Percentiles rank a stretch among this genome's conserved stretches.
Evolutionary conservation across 1,140 invertebrate genomes (phyloP).

Genomic region (Ladona fulva): DNA sequence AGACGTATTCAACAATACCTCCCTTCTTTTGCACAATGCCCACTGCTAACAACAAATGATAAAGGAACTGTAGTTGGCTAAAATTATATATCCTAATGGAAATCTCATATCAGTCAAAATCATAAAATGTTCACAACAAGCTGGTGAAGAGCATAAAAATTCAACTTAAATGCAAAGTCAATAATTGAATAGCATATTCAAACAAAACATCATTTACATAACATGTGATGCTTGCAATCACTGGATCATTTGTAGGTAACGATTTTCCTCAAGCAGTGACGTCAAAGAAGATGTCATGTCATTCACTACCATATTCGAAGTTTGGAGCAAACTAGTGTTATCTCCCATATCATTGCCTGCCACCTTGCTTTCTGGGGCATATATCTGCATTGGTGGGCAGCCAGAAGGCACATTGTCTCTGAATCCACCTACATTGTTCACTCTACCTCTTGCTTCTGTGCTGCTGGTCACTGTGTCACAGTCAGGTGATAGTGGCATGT

Average conservation of each 20-base stretch:
- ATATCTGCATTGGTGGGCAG: conserved; percentile 18
- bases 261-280: conserved; percentile 84
- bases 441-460: conserved; percentile 46
- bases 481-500: conserved; percentile 15
- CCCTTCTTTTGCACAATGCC: not conserved
- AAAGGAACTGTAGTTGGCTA: not conserved
- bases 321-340: conserved; percentile 23
- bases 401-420: conserved; percentile 37
- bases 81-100: not conserved
- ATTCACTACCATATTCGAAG: conserved; percentile 86
- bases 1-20: too few species aligned
- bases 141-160: not conserved
- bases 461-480: conserved; percentile 51
- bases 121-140: not conserved
- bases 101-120: not conserved
- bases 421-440: not conserved
- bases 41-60: not conserved
- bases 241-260: conserved; percentile 81
- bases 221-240: conserved; percentile 26
- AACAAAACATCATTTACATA: not conserved
- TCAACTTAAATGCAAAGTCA: not conserved
- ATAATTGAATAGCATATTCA: not conserved
- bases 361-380: conserved; percentile 31
- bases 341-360: not conserved
- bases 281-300: conserved; percentile 87